Percentiles rank a stretch among this genome's conserved stretches.
phyloP scores from a whole-genome alignment of 2,888 invertebrate genomes.

The Diloba caeruleocephala region DNA sequence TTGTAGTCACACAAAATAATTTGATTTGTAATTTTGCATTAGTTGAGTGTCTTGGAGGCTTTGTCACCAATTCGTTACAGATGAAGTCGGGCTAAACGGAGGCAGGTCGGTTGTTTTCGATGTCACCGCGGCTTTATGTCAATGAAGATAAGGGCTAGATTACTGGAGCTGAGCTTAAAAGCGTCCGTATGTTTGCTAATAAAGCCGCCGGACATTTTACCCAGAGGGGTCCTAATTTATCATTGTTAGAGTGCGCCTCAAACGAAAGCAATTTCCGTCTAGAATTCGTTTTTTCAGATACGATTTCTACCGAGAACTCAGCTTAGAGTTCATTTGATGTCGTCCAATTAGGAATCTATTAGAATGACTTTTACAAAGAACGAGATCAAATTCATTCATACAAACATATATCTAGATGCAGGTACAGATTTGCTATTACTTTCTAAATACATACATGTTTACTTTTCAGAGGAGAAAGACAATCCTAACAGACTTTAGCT shows the following conservation, averaged over 20 bases:
- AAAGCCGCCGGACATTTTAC: slow-evolving; percentile 76
- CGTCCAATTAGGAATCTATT: slow-evolving; percentile 64
- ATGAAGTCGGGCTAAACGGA: slow-evolving; percentile 57
- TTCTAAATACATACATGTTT: background rate
- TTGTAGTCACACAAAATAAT: slow-evolving; percentile 54
- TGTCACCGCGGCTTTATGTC: slow-evolving; percentile 63
- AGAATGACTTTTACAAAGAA: slow-evolving; percentile 49
- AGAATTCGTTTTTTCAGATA: slow-evolving; percentile 70
- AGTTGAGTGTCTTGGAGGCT: slow-evolving; percentile 27
- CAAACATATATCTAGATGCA: slow-evolving; percentile 14
- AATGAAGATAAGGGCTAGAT: slow-evolving; percentile 67
- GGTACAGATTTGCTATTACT: slow-evolving; percentile 3
- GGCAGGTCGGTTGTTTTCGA: slow-evolving; percentile 52
- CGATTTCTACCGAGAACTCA: slow-evolving; percentile 60
- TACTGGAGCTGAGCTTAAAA: slow-evolving; percentile 64
- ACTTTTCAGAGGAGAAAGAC: no score
- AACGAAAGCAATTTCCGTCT: slow-evolving; percentile 82
- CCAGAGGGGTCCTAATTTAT: slow-evolving; percentile 81
- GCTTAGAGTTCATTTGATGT: slow-evolving; percentile 72
- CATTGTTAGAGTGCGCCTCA: slow-evolving; percentile 79
- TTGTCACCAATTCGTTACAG: slow-evolving; percentile 67
- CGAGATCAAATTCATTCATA: slow-evolving; percentile 42
- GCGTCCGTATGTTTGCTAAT: slow-evolving; percentile 79
- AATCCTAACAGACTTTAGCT: no score
- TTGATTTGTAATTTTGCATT: slow-evolving; percentile 59